phyloP scores from a whole-genome alignment of 2,113 vertebrate genomes.

The Mus musculus region DNA sequence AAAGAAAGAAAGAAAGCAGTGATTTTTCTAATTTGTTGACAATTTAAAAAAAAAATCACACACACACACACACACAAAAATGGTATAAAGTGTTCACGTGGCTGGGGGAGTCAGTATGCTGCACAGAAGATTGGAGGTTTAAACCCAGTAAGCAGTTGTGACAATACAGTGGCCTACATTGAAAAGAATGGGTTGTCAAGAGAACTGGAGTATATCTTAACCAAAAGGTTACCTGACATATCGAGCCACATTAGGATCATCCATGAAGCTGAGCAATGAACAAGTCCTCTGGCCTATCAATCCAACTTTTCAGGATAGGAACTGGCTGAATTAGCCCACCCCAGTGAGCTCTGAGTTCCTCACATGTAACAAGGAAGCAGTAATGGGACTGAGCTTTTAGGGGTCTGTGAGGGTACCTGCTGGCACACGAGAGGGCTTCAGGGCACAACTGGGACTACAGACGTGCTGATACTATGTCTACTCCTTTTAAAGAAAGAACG shows the following conservation, averaged over 20 bases:
- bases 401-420: not conserved
- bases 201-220: not conserved
- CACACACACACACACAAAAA: not conserved
- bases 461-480: not conserved
- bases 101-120: not conserved
- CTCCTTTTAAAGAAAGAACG: not conserved
- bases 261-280: not conserved
- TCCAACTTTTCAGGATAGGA: not conserved
- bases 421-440: not conserved
- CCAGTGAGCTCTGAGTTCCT: not conserved
- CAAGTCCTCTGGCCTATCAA: no score
- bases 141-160: not conserved
- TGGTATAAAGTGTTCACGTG: not conserved
- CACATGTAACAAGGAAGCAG: not conserved
- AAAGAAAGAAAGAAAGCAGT: not conserved
- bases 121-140: not conserved
- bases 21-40: not conserved
- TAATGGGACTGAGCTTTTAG: no score
- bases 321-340: not conserved
- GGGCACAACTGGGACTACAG: not conserved
- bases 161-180: not conserved
- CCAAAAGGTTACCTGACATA: no score
- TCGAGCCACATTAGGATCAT: not conserved
- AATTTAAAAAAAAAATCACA: not conserved
- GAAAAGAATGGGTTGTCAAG: not conserved